Conservation (phyloP, 2,113 vertebrate species). For the Steatornis caripensis region DNA sequence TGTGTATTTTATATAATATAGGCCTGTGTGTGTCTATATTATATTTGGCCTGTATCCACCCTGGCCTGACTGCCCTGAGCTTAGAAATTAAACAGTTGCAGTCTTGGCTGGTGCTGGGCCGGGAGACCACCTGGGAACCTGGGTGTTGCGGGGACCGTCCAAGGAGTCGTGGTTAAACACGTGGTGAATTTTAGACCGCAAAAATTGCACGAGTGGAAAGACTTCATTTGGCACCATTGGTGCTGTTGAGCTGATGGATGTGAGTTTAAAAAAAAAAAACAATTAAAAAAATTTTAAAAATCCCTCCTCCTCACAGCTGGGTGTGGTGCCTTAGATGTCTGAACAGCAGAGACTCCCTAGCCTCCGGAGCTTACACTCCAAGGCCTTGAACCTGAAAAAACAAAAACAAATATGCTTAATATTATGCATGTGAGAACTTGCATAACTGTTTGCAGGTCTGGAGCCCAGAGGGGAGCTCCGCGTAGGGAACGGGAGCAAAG, state of each 20-base stretch:
- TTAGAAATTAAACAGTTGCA: constrained; percentile 41
- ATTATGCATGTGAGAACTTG: constrained; percentile 25
- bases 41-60: constrained; percentile 53
- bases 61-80: constrained; percentile 30
- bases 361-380: background rate
- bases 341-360: constrained; percentile 40
- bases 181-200: constrained; percentile 7
- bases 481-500: background rate
- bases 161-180: constrained; percentile 23
- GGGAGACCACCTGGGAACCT: constrained; percentile 52
- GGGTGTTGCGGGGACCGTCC: constrained; percentile 6
- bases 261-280: background rate
- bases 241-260: constrained; percentile 36
- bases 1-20: constrained; percentile 25
- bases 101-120: constrained; percentile 13
- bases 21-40: constrained; percentile 46
- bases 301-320: background rate
- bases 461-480: background rate
- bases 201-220: constrained; percentile 24
- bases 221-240: constrained; percentile 32
- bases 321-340: constrained; percentile 48
- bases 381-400: constrained; percentile 46
- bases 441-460: background rate
- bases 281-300: background rate
- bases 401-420: constrained; percentile 41